Conservation (phyloP, 2,888 invertebrate genomes). For the Cephonodes hylas region DNA sequence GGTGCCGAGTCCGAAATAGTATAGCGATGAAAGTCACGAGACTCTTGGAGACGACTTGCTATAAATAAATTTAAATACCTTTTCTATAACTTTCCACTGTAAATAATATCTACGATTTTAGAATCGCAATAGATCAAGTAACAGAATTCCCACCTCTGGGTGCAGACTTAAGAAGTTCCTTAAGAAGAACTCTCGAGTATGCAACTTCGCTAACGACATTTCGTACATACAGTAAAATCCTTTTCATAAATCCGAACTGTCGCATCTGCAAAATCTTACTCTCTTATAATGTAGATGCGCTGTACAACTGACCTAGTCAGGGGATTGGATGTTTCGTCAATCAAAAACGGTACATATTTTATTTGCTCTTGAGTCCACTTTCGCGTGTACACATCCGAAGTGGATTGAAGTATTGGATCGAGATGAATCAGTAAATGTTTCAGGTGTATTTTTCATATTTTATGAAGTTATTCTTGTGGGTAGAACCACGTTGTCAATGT, state of each 20-base stretch:
- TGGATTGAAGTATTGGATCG: slow-evolving; percentile 46
- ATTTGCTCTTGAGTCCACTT: slow-evolving; percentile 39
- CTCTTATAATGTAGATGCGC: neutral
- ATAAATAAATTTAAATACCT: too few relatives aligned
- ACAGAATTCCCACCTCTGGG: too few relatives aligned
- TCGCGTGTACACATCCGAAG: slow-evolving; percentile 30
- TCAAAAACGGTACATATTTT: slow-evolving; percentile 41
- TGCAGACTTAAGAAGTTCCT: too few relatives aligned
- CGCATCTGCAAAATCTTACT: neutral
- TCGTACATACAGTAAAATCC: neutral
- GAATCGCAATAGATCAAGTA: too few relatives aligned
- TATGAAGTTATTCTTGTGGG: slow-evolving; percentile 27
- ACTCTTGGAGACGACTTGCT: too few relatives aligned
- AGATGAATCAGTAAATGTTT: slow-evolving; percentile 45
- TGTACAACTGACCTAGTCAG: slow-evolving; percentile 30
- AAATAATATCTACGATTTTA: too few relatives aligned
- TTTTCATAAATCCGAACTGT: neutral
- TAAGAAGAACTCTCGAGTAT: too few relatives aligned
- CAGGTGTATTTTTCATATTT: slow-evolving; percentile 50
- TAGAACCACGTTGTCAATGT: neutral
- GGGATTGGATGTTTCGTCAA: slow-evolving; percentile 32
- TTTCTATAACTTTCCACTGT: too few relatives aligned
- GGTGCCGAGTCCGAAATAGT: too few relatives aligned
- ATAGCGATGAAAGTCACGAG: too few relatives aligned
- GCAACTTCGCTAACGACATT: neutral